Evolutionary conservation across 2,113 vertebrate species (phyloP).

Genomic region (Dasyurus viverrinus): DNA sequence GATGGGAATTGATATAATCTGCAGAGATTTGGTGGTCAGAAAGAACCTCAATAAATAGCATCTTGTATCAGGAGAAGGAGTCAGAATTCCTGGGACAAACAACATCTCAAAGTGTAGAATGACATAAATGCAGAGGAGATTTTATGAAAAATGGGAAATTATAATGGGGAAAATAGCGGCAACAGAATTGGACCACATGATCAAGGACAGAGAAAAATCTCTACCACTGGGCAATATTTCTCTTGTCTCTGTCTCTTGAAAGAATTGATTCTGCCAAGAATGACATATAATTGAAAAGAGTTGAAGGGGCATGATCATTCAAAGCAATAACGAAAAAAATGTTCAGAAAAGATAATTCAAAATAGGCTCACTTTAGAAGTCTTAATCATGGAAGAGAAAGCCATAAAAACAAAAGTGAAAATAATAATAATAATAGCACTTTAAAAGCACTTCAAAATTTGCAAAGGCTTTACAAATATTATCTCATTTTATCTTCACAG

Average conservation of each 20-base stretch:
- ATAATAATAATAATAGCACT: background rate
- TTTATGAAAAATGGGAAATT: background rate
- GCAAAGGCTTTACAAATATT: background rate
- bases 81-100: background rate
- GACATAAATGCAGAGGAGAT: background rate
- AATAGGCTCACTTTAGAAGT: background rate
- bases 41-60: background rate
- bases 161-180: background rate
- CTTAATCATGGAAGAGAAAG: background rate
- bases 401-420: background rate
- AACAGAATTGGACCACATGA: background rate
- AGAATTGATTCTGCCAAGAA: background rate
- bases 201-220: background rate
- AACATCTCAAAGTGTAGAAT: background rate
- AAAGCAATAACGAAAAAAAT: background rate
- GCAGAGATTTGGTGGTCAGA: background rate
- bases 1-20: background rate
- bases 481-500: no score
- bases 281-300: background rate
- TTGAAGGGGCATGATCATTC: background rate
- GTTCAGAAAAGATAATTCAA: background rate
- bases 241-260: background rate
- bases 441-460: background rate
- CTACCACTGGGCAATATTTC: background rate
- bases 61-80: background rate